phyloP scores from a whole-genome alignment of 2,113 vertebrate species.

The Chaetodon trifascialis region DNA sequence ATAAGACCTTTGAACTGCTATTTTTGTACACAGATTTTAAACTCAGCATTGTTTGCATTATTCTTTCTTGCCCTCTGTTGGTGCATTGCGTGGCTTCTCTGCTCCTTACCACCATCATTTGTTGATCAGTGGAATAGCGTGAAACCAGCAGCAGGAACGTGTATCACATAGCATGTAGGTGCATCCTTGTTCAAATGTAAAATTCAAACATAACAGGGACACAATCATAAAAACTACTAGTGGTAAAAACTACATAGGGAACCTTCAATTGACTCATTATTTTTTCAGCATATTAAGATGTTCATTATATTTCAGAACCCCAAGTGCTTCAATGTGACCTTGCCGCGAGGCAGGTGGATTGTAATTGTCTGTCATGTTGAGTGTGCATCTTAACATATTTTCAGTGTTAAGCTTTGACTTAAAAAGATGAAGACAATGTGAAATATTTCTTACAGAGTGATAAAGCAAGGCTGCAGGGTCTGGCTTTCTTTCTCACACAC shows the following conservation, averaged over 20 bases:
- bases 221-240: background rate
- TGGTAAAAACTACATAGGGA: background rate
- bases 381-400: background rate
- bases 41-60: background rate
- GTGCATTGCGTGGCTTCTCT: background rate
- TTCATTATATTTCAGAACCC: background rate
- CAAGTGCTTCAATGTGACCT: background rate
- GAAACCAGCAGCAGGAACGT: background rate
- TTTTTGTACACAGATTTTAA: background rate
- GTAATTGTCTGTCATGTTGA: background rate
- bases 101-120: background rate
- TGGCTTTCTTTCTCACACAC: constrained; percentile 4
- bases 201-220: background rate
- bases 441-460: constrained; percentile 12
- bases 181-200: background rate
- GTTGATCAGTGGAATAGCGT: too few species aligned
- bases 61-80: background rate
- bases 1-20: background rate
- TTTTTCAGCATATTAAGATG: background rate
- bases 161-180: background rate
- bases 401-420: background rate
- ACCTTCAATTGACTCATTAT: background rate
- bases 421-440: background rate
- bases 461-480: background rate
- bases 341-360: background rate